Evolutionary conservation across 1,140 invertebrate species (phyloP).

Genomic region (Tetramorium simillimum): DNA sequence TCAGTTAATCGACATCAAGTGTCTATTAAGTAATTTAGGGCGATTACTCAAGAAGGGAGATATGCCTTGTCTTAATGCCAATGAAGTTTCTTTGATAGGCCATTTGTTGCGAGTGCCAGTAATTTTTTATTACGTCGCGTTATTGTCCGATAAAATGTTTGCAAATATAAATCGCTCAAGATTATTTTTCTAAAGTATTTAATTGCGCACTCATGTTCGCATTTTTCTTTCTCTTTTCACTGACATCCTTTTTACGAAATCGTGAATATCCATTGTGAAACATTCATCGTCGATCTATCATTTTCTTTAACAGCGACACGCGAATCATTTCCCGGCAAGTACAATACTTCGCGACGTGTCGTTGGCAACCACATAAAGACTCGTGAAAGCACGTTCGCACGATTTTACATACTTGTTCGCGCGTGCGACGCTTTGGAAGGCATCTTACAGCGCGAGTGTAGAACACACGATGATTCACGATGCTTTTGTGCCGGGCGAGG

Average conservation of each 20-base stretch:
- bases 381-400: conserved; percentile 38
- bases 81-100: neutral
- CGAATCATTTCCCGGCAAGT: conserved; percentile 40
- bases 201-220: neutral
- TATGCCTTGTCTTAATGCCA: conserved; percentile 51
- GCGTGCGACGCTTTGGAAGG: conserved; percentile 32
- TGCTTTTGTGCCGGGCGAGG: conserved; percentile 47
- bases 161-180: neutral
- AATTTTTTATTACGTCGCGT: neutral
- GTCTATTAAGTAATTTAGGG: conserved; percentile 70
- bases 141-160: neutral
- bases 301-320: neutral
- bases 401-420: conserved; percentile 54
- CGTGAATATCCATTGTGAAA: neutral
- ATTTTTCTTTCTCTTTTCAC: neutral
- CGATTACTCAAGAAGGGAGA: conserved; percentile 51
- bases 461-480: conserved; percentile 51
- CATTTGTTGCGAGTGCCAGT: neutral
- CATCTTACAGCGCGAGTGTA: neutral
- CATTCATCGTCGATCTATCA: neutral
- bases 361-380: neutral
- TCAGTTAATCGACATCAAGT: conserved; percentile 65
- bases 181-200: neutral
- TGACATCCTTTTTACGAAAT: neutral
- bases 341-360: conserved; percentile 37